These are phyloP conservation scores for Octomys mimax DNA, from an alignment of 2,797 vertebrate genomes.

Conservation along the genomic window DNA sequence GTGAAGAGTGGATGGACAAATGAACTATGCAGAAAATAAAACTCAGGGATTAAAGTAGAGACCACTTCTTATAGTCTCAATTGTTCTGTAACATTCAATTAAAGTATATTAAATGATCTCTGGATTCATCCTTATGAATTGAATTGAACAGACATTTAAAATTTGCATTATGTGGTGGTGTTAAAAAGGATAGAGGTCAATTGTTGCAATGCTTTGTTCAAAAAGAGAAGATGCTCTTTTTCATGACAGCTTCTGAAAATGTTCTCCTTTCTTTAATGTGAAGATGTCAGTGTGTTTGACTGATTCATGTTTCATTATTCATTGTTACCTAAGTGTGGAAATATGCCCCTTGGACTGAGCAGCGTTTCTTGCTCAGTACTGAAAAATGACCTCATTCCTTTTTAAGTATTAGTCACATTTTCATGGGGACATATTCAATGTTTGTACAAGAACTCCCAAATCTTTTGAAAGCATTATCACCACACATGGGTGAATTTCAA, in stretches of 20 bases:
- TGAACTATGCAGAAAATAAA: conserved; percentile 23
- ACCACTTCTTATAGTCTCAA: background rate
- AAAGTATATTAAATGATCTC: conserved; percentile 41
- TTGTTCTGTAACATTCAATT: conserved; percentile 47
- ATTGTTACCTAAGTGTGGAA: conserved; percentile 62
- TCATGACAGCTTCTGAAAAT: conserved; percentile 48
- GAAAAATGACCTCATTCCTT: conserved; percentile 80
- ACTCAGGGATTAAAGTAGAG: background rate
- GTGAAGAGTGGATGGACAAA: background rate
- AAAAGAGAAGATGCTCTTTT: conserved; percentile 18
- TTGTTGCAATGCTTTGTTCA: conserved; percentile 27
- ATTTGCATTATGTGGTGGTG: background rate
- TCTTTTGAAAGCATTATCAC: conserved; percentile 76
- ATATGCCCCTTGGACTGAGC: conserved; percentile 70
- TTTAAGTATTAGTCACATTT: conserved; percentile 82
- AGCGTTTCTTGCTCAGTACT: conserved; percentile 60
- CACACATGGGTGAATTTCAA: conserved; percentile 80
- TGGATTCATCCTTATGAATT: background rate
- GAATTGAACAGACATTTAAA: conserved; percentile 43
- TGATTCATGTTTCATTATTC: conserved; percentile 72
- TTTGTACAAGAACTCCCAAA: conserved; percentile 75
- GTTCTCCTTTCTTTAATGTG: conserved; percentile 53
- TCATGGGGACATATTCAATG: conserved; percentile 76
- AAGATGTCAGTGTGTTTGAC: conserved; percentile 69
- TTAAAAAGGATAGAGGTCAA: conserved; percentile 29